A percentile compares a stretch with the other conserved stretches of the same genome.
These are phyloP conservation scores for Sphaerophoria rueppellii DNA, from an alignment of 2,888 invertebrate genomes.

Conservation along the genomic window DNA sequence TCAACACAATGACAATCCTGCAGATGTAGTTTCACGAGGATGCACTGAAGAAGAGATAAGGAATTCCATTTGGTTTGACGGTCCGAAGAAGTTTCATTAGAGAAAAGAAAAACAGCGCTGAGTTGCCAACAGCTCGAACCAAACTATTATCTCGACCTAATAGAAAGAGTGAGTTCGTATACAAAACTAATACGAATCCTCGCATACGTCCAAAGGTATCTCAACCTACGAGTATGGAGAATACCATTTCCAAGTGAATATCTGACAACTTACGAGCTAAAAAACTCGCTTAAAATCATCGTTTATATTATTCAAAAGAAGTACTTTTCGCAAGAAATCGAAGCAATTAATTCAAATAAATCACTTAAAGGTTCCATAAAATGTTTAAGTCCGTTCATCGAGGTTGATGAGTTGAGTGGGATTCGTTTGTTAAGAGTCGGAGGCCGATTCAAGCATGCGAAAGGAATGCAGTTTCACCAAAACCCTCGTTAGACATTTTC, in stretches of 20 bases:
- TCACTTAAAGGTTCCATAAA: neutral
- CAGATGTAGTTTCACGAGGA: conserved; percentile 54
- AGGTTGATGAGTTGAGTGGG: neutral
- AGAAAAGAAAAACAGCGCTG: conserved; percentile 14
- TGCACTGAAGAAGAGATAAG: neutral
- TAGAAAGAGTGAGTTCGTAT: neutral
- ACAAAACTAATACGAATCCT: conserved; percentile 7
- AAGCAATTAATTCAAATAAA: neutral
- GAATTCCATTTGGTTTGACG: neutral
- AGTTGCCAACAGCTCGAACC: too few species aligned
- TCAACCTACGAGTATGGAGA: neutral
- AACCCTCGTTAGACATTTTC: neutral
- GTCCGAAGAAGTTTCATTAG: conserved; percentile 53
- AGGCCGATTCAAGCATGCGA: neutral
- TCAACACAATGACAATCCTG: conserved; percentile 47
- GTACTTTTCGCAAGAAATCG: neutral
- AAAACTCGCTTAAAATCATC: neutral
- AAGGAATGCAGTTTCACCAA: neutral
- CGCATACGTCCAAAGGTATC: neutral
- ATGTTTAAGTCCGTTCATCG: neutral
- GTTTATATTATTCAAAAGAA: neutral
- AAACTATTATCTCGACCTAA: neutral
- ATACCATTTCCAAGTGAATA: neutral
- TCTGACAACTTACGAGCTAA: neutral
- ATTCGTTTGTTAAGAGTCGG: conserved; percentile 3